Conservation (phyloP, 2,888 invertebrate genomes). For the Watsonalla cultraria region DNA sequence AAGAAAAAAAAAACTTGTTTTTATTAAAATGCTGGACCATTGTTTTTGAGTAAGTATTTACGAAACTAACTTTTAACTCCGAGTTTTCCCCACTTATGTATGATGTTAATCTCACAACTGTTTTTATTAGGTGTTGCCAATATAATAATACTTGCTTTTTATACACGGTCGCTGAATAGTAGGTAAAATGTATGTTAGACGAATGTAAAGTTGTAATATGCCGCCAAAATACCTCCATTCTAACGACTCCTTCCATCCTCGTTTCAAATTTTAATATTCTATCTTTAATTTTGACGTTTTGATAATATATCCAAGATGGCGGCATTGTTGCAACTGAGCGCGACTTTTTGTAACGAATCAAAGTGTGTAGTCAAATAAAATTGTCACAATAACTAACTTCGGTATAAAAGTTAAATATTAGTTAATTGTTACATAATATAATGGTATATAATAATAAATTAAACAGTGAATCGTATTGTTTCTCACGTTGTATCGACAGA, state of each 20-base stretch:
- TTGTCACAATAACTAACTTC: constrained; percentile 68
- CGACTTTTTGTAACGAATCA: constrained; percentile 62
- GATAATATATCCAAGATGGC: constrained; percentile 19
- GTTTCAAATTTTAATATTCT: constrained; percentile 14
- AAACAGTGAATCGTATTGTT: constrained; percentile 67
- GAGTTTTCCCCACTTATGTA: constrained; percentile 23
- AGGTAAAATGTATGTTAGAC: constrained; percentile 47
- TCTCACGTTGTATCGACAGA: constrained; percentile 72
- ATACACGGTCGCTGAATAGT: constrained; percentile 58
- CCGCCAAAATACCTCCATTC: constrained; percentile 24
- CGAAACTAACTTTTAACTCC: background rate
- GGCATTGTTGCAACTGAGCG: constrained; percentile 47
- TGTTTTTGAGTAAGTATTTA: background rate
- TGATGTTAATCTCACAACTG: constrained; percentile 46
- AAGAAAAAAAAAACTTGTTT: too few relatives aligned
- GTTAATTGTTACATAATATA: constrained; percentile 72
- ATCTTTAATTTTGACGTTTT: constrained; percentile 14
- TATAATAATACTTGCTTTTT: constrained; percentile 49
- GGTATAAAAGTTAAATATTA: constrained; percentile 65
- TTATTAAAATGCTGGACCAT: constrained; percentile 1
- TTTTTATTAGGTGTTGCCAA: constrained; percentile 54
- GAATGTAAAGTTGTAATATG: constrained; percentile 53
- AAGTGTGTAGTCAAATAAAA: constrained; percentile 64
- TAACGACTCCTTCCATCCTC: constrained; percentile 30
- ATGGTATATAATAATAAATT: constrained; percentile 44